These are phyloP conservation scores for Prunella strophiata DNA, from an alignment of 2,797 vertebrate species.

Conservation along the genomic window DNA sequence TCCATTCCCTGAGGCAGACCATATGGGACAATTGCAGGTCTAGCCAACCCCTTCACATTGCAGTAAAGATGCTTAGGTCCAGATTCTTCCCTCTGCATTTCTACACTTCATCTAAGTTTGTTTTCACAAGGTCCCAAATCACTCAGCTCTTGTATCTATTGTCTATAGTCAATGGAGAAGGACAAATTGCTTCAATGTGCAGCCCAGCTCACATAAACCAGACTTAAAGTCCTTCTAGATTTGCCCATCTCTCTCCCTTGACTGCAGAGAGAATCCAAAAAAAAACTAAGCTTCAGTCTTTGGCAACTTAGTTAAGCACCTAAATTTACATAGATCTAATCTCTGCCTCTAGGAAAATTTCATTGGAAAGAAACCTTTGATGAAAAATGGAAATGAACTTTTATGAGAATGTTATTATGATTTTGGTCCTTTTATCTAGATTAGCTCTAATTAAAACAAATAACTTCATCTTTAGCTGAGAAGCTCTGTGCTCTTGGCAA, in stretches of 20 bases:
- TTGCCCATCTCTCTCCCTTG: neutral
- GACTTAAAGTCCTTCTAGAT: neutral
- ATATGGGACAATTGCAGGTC: neutral
- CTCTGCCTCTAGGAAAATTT: neutral
- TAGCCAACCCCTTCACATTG: neutral
- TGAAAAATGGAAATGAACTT: neutral
- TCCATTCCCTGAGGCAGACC: neutral
- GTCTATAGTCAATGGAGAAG: neutral
- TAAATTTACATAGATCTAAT: neutral
- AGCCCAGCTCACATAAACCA: neutral
- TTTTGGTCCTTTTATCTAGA: neutral
- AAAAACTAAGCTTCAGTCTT: neutral
- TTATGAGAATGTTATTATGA: neutral
- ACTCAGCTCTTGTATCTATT: neutral
- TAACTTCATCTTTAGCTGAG: constrained; percentile 3
- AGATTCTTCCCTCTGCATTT: neutral
- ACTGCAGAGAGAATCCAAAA: neutral
- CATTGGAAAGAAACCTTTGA: neutral
- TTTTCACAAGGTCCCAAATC: constrained; percentile 6
- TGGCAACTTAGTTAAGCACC: neutral
- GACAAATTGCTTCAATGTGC: neutral
- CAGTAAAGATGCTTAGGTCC: neutral
- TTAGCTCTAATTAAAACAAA: constrained; percentile 5
- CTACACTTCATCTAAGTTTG: neutral
- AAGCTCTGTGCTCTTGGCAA: neutral